Conservation (phyloP, 1,140 invertebrate genomes). For the Diachasma alloeum region DNA sequence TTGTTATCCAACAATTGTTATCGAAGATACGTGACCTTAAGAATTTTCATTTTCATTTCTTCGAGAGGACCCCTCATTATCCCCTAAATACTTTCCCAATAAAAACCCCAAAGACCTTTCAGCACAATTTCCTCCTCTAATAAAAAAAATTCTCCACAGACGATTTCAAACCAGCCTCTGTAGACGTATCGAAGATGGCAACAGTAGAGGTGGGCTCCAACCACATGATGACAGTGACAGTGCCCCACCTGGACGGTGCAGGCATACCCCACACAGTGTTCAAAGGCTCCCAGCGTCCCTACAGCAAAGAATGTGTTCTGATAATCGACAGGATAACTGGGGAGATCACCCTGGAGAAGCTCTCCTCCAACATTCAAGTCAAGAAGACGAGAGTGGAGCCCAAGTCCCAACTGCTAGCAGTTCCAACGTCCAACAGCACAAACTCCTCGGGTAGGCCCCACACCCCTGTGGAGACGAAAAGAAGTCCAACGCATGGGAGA, state of each 20-base stretch:
- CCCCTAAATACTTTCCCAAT: no score
- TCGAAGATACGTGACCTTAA: neutral
- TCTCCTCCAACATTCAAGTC: constrained; percentile 89
- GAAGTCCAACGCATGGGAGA: constrained; percentile 66
- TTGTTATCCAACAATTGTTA: neutral
- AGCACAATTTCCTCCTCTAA: neutral
- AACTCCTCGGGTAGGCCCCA: constrained; percentile 48
- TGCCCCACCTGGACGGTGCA: constrained; percentile 91
- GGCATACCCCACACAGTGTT: constrained; percentile 91
- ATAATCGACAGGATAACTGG: constrained; percentile 92
- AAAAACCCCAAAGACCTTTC: no score
- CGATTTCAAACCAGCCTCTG: constrained; percentile 97
- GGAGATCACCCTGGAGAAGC: constrained; percentile 90
- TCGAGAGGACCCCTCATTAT: no score
- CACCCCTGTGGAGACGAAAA: constrained; percentile 61
- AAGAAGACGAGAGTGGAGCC: constrained; percentile 81
- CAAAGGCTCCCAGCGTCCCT: constrained; percentile 90
- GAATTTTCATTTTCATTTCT: neutral
- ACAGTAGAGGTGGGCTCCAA: constrained; percentile 87
- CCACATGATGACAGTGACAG: constrained; percentile 90
- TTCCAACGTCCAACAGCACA: constrained; percentile 39
- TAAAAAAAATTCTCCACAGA: constrained; percentile 67
- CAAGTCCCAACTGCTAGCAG: constrained; percentile 36
- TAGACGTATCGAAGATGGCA: constrained; percentile 90
- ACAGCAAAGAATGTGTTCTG: constrained; percentile 92